A percentile compares a stretch with the other conserved stretches of the same genome.
Conservation (phyloP, 2,797 vertebrate species). For the Avahi laniger region DNA sequence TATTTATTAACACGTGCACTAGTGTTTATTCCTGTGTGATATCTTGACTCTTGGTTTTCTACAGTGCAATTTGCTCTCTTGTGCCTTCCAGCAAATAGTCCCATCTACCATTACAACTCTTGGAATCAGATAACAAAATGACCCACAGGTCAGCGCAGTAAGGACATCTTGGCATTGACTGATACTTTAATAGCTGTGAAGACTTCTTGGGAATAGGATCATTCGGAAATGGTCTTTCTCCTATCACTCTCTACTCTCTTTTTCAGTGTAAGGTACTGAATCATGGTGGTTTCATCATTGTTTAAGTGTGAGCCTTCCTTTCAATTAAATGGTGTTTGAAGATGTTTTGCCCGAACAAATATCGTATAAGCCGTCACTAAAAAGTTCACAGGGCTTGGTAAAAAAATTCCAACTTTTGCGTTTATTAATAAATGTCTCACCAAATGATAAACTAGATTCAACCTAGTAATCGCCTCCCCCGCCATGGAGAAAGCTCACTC, state of each 20-base stretch:
- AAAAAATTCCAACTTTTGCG: not conserved
- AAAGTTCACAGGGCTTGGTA: not conserved
- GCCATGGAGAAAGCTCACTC: not conserved
- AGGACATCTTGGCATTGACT: not conserved
- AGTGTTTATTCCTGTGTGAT: not conserved
- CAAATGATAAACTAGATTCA: not conserved
- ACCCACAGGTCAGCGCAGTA: not conserved
- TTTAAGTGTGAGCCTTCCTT: not conserved
- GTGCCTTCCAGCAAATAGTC: not conserved
- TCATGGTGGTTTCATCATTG: not conserved
- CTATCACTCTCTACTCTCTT: not conserved
- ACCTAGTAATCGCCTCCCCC: not conserved
- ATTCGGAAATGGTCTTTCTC: not conserved
- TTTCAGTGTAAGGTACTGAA: not conserved
- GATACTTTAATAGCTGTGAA: not conserved
- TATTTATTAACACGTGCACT: not conserved
- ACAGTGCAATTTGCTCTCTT: not conserved
- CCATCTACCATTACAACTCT: not conserved
- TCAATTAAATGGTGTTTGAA: not conserved
- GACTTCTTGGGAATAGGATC: not conserved
- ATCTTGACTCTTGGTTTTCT: not conserved
- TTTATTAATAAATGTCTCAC: not conserved
- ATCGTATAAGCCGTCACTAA: not conserved
- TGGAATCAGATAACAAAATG: constrained; percentile 33
- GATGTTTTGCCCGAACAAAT: not conserved